phyloP scores from a whole-genome alignment of 2,797 vertebrate species.

The Hydrophis major region DNA sequence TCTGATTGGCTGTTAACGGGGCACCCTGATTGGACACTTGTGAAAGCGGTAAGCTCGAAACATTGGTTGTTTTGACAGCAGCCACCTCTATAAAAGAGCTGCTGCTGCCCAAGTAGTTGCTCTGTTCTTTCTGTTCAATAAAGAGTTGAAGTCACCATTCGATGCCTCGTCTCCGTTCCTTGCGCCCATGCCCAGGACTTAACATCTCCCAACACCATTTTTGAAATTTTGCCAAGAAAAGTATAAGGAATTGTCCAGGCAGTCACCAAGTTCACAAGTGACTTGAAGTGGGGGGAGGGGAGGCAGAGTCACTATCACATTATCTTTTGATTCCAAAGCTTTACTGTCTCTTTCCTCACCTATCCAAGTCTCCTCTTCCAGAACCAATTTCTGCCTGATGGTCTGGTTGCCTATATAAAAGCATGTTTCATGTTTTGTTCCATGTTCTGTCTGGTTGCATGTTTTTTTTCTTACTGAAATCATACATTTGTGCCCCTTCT shows the following conservation, averaged over 20 bases:
- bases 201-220: neutral
- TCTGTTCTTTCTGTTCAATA: too few relatives aligned
- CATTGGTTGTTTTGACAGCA: too few relatives aligned
- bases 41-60: too few relatives aligned
- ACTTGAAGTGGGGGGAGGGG: neutral
- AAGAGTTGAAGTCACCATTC: too few relatives aligned
- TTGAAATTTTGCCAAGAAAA: neutral
- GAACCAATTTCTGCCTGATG: neutral
- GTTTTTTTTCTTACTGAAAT: constrained; percentile 43
- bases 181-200: too few relatives aligned
- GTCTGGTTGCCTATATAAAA: neutral
- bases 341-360: neutral
- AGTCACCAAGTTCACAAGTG: neutral
- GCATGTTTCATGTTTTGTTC: neutral
- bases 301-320: neutral
- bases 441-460: constrained; percentile 46
- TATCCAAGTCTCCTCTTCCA: constrained; percentile 28
- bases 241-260: neutral
- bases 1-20: too few relatives aligned
- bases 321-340: neutral
- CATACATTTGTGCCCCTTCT: constrained; percentile 34
- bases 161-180: too few relatives aligned
- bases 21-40: too few relatives aligned
- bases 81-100: too few relatives aligned
- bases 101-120: too few relatives aligned